Base-by-base conservation (phyloP, 2,888 invertebrate species). In the Microctonus aethiopoides region DNA sequence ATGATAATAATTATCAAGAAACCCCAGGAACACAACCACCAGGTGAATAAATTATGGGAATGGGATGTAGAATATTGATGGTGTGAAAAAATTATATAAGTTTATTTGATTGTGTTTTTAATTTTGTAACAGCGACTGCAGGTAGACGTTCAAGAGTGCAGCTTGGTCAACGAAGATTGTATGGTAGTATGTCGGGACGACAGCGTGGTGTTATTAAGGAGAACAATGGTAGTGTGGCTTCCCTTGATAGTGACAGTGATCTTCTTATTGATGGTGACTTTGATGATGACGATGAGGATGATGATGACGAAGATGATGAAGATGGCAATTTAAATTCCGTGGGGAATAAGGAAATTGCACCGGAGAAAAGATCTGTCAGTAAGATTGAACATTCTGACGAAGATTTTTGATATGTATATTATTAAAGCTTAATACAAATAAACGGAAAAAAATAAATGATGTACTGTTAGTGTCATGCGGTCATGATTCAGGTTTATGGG, bases 231-330 rank as follows among this genome's bases (percentile, higher is more conserved):
- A 84, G 81, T 64, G 82, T 72, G 22, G 86, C 82, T 51, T 84
- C 83, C 7, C 72, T 86, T 10, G 87, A 87, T 65, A 87, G 87
- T 34, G 88, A 88, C 83, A 88, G 88, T 16, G 88, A 88, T 78
- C 79, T 89, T 73, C 88, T 91, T 64, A 89, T 91, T 64, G 91
- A 90, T 78, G 91, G 89, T 52, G 89, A 90, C 74, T 88, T 90
- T n/a, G 89, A 88, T 84, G 87, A 91, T 82, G 87, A 90, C 84
- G 86, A 91, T 88, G 75, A 92, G 82, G 54, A 54, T 3, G 54
- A 54, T 5, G n/a, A 41, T 41, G 41, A 91, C 87, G 63, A 87
- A n/a, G 73, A 54, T 36, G 39, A 57, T 20, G 66, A 54, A 13
- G 29, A 91, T 86, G 84, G 91, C 85, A 79, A 87, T 20, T 67